Evolutionary conservation across 2,797 vertebrate genomes (phyloP).

Genomic region (Florisuga fusca): DNA sequence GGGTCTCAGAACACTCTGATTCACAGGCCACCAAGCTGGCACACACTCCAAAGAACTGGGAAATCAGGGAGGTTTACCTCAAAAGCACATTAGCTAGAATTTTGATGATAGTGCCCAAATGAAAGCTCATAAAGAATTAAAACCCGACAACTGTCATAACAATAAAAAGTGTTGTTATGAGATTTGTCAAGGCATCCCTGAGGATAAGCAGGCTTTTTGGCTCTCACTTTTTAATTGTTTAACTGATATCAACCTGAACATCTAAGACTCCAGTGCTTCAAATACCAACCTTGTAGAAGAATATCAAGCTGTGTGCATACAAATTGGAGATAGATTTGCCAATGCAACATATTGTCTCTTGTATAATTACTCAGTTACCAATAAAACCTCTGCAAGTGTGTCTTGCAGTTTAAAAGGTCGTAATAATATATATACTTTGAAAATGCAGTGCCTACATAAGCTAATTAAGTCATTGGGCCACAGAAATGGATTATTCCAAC

Average conservation of each 20-base stretch:
- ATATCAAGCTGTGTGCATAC: not conserved
- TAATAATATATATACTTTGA: not conserved
- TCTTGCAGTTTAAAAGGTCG: not conserved
- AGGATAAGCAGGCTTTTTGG: not conserved
- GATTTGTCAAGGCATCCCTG: not conserved
- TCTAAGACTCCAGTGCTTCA: not conserved
- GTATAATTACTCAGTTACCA: not conserved
- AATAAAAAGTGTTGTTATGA: not conserved
- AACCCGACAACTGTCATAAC: not conserved
- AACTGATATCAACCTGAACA: not conserved
- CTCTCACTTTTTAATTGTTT: not conserved
- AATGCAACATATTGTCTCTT: not conserved
- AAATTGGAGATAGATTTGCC: not conserved
- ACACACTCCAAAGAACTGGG: not conserved
- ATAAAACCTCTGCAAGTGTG: constrained; percentile 26
- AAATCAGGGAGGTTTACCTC: not conserved
- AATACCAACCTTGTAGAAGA: not conserved
- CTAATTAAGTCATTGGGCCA: not conserved
- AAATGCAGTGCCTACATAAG: not conserved
- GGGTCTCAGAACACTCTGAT: not conserved
- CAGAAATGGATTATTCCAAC: not conserved
- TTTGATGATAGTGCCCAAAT: not conserved
- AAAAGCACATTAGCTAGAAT: not conserved
- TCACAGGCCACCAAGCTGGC: not conserved
- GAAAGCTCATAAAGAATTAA: constrained; percentile 9